Conservation (phyloP, 2,888 invertebrate species). For the Lomographa bimaculata region DNA sequence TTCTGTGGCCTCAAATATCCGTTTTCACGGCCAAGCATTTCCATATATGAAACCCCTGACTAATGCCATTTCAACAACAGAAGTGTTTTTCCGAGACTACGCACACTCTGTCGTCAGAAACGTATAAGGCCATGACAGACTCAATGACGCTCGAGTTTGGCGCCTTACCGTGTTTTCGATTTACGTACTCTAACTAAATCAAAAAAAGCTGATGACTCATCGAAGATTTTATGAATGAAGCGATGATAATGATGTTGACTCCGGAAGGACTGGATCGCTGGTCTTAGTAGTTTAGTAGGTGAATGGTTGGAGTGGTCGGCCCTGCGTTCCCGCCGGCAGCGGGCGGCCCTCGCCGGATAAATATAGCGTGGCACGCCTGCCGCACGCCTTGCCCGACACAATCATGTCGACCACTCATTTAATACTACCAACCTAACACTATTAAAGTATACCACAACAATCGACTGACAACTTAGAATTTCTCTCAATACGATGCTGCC, state of each 20-base stretch:
- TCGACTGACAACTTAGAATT: not conserved
- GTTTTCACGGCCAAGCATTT: too few species aligned
- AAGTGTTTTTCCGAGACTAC: too few species aligned
- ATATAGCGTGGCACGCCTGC: conserved; percentile 77
- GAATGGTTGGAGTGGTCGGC: conserved; percentile 61
- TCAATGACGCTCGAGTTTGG: not conserved
- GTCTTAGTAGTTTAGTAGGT: conserved; percentile 50
- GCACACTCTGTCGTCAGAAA: too few species aligned
- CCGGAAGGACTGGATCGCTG: conserved; percentile 26
- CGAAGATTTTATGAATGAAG: conserved; percentile 27
- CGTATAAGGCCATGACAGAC: too few species aligned
- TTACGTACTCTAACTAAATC: not conserved
- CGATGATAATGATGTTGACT: conserved; percentile 25
- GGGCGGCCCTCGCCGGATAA: conserved; percentile 74
- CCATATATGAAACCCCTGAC: too few species aligned
- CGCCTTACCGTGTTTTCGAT: not conserved
- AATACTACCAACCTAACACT: conserved; percentile 41
- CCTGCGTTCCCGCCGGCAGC: conserved; percentile 50
- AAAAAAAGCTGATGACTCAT: conserved; percentile 18
- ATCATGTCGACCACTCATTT: conserved; percentile 67
- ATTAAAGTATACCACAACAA: conserved; percentile 32
- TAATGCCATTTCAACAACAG: too few species aligned
- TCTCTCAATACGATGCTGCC: too few species aligned
- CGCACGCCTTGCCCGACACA: conserved; percentile 64
- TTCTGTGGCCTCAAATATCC: too few species aligned